These are phyloP conservation scores for Pipa parva DNA, from an alignment of 2,113 vertebrate species.

Conservation along the genomic window DNA sequence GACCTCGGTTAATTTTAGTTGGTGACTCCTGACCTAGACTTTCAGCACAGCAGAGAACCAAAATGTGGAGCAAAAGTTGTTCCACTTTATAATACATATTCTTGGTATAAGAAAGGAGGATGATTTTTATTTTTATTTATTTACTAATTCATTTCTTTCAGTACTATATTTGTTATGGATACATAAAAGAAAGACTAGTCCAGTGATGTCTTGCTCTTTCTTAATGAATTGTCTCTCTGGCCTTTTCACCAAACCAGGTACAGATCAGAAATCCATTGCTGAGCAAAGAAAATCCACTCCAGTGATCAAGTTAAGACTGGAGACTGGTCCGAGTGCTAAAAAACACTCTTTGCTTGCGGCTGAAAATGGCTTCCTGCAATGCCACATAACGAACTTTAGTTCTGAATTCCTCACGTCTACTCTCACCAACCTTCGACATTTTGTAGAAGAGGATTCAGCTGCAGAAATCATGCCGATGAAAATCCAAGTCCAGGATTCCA, in stretches of 20 bases:
- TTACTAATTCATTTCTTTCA: too few relatives aligned
- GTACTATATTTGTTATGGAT: too few relatives aligned
- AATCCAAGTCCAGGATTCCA: slow-evolving; percentile 85
- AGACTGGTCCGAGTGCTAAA: slow-evolving; percentile 80
- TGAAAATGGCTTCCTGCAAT: slow-evolving; percentile 91
- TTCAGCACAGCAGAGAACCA: too few relatives aligned
- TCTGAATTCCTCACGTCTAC: slow-evolving; percentile 86
- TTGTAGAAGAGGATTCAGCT: slow-evolving; percentile 85
- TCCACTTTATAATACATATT: too few relatives aligned
- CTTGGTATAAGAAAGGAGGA: too few relatives aligned
- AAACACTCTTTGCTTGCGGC: slow-evolving; percentile 81
- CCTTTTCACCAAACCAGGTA: slow-evolving; percentile 61
- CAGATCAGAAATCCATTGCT: slow-evolving; percentile 56
- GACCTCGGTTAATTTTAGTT: too few relatives aligned
- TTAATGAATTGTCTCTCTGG: slow-evolving; percentile 34
- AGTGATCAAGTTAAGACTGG: slow-evolving; percentile 82
- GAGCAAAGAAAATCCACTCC: slow-evolving; percentile 62
- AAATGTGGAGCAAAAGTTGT: too few relatives aligned
- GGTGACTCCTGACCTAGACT: too few relatives aligned
- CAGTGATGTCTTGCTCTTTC: slow-evolving; percentile 9
- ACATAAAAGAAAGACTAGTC: too few relatives aligned
- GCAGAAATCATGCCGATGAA: slow-evolving; percentile 92
- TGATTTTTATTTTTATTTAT: too few relatives aligned
- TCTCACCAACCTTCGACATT: slow-evolving; percentile 84
- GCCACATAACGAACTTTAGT: slow-evolving; percentile 81